Evolutionary conservation across 2,113 vertebrate genomes (phyloP).

Genomic region (Scortum barcoo): DNA sequence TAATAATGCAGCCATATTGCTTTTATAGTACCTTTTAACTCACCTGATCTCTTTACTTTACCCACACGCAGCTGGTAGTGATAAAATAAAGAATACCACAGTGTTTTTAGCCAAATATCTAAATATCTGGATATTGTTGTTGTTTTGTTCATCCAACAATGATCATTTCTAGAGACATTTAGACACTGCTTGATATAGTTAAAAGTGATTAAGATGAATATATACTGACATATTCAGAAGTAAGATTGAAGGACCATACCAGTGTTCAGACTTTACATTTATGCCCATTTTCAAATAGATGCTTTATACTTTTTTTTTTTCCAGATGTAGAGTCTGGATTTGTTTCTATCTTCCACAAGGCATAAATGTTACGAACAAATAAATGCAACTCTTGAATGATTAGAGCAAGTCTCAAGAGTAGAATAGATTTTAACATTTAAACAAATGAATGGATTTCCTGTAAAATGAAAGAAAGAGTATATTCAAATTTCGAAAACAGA

Average conservation of each 20-base stretch:
- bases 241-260: not conserved
- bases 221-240: not conserved
- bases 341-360: not conserved
- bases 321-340: not conserved
- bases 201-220: not conserved
- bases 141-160: not conserved
- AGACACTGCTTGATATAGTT: not conserved
- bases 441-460: not conserved
- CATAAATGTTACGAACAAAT: not conserved
- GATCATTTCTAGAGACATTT: not conserved
- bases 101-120: not conserved
- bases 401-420: not conserved
- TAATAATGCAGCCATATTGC: constrained; percentile 59
- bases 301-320: not conserved
- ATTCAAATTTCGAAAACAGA: not conserved
- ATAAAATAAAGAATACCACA: not conserved
- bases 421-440: not conserved
- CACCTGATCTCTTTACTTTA: constrained; percentile 37
- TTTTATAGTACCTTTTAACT: constrained; percentile 57
- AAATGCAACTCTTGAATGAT: not conserved
- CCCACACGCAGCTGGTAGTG: not conserved
- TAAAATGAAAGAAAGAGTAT: not conserved
- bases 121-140: not conserved
- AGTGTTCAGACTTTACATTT: not conserved
- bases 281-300: not conserved